Percentiles rank a stretch among this genome's conserved stretches.
These are phyloP conservation scores for Petroica traversi DNA, from an alignment of 2,113 vertebrate genomes.

Conservation along the genomic window DNA sequence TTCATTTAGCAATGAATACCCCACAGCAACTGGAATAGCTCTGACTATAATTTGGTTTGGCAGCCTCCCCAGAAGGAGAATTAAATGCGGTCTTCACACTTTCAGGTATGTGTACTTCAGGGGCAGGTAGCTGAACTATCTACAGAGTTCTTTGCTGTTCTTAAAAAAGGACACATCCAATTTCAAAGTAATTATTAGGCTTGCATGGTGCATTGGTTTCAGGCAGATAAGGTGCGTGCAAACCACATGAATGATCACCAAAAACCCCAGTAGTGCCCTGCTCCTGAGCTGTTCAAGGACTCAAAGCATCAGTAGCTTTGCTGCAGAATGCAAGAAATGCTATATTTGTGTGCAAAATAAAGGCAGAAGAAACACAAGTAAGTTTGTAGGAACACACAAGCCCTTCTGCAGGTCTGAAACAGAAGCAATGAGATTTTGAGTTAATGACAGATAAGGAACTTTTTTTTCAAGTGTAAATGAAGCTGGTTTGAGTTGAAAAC, in stretches of 20 bases:
- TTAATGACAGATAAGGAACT: not conserved
- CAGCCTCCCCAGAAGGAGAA: not conserved
- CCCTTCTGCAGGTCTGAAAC: not conserved
- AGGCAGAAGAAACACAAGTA: not conserved
- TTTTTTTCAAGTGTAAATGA: not conserved
- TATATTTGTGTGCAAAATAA: not conserved
- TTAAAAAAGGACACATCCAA: not conserved
- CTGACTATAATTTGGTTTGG: not conserved
- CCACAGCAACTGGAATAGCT: not conserved
- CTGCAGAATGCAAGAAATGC: not conserved
- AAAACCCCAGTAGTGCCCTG: not conserved
- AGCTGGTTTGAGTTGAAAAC: not conserved
- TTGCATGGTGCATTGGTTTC: not conserved
- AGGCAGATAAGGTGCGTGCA: not conserved
- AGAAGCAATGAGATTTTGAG: not conserved
- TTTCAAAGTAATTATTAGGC: constrained; percentile 3
- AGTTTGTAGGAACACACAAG: not conserved
- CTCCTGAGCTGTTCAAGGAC: not conserved
- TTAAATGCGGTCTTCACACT: not conserved
- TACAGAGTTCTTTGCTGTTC: not conserved
- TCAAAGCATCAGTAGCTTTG: not conserved
- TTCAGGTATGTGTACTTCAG: not conserved
- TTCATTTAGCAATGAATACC: not conserved
- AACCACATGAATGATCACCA: not conserved
- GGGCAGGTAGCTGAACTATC: not conserved